phyloP scores from a whole-genome alignment of 1,140 invertebrate species.

The Adoxophyes honmai region DNA sequence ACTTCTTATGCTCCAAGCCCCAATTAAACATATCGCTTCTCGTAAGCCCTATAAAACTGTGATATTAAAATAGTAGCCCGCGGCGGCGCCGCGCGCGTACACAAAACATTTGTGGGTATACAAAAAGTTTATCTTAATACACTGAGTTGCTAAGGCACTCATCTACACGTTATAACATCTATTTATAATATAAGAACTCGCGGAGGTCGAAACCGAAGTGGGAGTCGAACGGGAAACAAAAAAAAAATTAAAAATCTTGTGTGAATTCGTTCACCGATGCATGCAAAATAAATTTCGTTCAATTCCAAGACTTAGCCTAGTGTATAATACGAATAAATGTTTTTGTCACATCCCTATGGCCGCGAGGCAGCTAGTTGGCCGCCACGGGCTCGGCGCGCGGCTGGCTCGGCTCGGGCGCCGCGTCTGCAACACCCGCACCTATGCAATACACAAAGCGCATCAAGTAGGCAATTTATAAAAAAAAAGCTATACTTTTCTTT shows the following conservation, averaged over 20 bases:
- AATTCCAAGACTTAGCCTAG: slow-evolving; percentile 71
- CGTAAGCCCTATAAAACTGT: slow-evolving; percentile 33
- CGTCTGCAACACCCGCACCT: slow-evolving; percentile 38
- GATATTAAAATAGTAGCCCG: slow-evolving; percentile 31
- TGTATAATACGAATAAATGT: slow-evolving; percentile 72
- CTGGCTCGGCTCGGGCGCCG: slow-evolving; percentile 37
- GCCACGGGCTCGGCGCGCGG: no score
- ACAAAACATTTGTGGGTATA: slow-evolving; percentile 42
- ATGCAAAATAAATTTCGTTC: slow-evolving; percentile 63
- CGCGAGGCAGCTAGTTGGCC: no score
- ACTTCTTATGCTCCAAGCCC: slow-evolving; percentile 31
- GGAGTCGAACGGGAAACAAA: slow-evolving; percentile 23
- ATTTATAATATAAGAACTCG: slow-evolving; percentile 52
- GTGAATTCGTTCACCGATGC: slow-evolving; percentile 58
- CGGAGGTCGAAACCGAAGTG: slow-evolving; percentile 43
- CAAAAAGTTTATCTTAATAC: slow-evolving; percentile 50
- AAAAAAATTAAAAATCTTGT: slow-evolving; percentile 40
- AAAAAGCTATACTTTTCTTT: no score
- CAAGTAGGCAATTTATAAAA: no score
- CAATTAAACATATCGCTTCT: slow-evolving; percentile 17
- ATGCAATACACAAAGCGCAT: slow-evolving; percentile 42
- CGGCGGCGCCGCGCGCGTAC: slow-evolving; percentile 11
- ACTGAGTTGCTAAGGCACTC: slow-evolving; percentile 75
- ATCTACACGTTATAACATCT: slow-evolving; percentile 61
- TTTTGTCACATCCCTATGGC: slow-evolving; percentile 62